These are phyloP conservation scores for Physella acuta DNA, from an alignment of 1,140 invertebrate species.

Conservation along the genomic window DNA sequence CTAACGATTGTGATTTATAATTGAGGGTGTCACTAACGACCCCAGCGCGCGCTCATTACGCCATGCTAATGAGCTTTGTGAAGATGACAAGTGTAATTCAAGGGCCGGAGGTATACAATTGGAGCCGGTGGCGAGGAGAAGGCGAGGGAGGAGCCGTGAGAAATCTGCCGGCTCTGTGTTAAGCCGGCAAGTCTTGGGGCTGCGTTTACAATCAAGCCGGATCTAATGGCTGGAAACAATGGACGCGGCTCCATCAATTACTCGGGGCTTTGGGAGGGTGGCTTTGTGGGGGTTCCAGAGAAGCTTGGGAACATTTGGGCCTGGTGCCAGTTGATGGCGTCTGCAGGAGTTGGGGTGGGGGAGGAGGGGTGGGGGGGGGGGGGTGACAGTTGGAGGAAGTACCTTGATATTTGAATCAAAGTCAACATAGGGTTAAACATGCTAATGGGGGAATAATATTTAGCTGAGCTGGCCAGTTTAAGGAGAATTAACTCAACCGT, in stretches of 20 bases:
- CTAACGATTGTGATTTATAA: constrained; percentile 14
- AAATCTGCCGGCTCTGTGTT: constrained; percentile 5
- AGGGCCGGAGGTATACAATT: constrained; percentile 14
- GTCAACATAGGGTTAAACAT: no score
- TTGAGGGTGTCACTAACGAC: constrained; percentile 22
- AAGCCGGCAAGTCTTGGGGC: constrained; percentile 10
- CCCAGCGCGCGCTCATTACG: constrained; percentile 14
- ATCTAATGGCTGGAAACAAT: constrained; percentile 8
- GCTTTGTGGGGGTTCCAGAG: background rate
- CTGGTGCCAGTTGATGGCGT: background rate
- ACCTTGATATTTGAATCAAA: no score
- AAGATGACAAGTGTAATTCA: constrained; percentile 24
- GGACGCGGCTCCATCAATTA: constrained; percentile 18
- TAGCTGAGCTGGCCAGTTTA: no score
- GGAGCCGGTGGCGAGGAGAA: background rate
- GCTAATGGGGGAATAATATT: no score
- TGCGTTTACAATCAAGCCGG: constrained; percentile 12
- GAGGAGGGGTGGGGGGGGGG: background rate
- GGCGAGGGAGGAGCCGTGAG: background rate
- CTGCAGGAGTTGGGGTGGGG: no score
- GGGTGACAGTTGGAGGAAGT: background rate
- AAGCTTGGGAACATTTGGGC: background rate
- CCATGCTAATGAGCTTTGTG: constrained; percentile 25
- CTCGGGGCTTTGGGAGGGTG: background rate
- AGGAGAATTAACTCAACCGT: no score